phyloP scores from a whole-genome alignment of 2,888 invertebrate species.

The Cephus sareptanus region DNA sequence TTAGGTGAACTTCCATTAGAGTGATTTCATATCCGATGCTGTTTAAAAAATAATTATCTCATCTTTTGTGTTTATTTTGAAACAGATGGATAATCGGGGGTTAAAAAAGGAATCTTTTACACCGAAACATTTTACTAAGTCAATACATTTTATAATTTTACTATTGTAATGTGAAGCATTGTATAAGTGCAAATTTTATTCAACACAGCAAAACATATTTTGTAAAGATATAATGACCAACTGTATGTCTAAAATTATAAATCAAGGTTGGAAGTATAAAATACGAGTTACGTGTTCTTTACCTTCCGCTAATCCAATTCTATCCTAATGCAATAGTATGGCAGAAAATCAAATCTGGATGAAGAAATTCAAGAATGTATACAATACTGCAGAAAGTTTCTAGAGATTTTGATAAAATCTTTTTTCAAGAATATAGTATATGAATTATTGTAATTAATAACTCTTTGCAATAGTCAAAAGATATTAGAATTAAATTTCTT shows the following conservation, averaged over 20 bases:
- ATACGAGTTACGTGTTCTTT: background rate
- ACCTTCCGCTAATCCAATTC: background rate
- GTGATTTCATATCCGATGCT: background rate
- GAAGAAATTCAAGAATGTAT: background rate
- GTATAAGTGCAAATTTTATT: constrained; percentile 14
- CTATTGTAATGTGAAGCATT: constrained; percentile 12
- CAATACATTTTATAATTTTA: constrained; percentile 25
- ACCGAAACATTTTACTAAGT: constrained; percentile 16
- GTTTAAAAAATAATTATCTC: background rate
- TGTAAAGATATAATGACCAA: constrained; percentile 35
- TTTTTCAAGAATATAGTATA: background rate
- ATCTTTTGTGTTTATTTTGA: no score
- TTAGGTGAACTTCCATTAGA: background rate
- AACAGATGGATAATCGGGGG: background rate
- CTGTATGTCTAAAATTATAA: constrained; percentile 38
- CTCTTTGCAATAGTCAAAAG: background rate
- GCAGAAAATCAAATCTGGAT: background rate
- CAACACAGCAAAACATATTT: constrained; percentile 30
- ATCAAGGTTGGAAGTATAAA: constrained; percentile 25
- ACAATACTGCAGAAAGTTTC: background rate
- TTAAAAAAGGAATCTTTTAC: background rate
- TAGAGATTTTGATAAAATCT: background rate
- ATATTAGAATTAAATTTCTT: background rate
- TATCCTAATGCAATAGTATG: background rate
- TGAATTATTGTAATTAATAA: background rate